Evolutionary conservation across 2,113 vertebrate genomes (phyloP), one percentile per base, ranked within the genome.

Genomic region (Nansenia antarctica): DNA sequence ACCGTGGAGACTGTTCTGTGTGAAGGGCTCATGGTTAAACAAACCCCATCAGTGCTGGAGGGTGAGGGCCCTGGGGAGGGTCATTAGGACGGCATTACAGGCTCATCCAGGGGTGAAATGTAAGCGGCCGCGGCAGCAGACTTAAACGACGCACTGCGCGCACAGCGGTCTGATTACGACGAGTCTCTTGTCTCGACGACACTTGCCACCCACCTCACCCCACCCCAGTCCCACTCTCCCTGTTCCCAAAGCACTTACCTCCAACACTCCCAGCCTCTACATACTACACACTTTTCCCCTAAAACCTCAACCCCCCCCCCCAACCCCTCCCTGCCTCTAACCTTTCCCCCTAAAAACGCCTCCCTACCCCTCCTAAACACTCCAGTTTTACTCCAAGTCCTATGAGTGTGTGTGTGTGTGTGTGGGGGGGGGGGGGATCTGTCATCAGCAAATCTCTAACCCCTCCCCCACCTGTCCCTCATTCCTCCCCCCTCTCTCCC

Each of bases 91-190:
- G 72, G 83, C 86, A 85, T 86, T 86, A 86, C 76, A 80, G 77
- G 77, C 82, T 88, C 87, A 88, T 89, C 79, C 87, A 82, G 84
- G 87, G 82, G 82, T 89, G 79, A 85, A 86, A 69, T 85, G 85
- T 89, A 87, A 85, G 82, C 80, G 3, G 6, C 18, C 18, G 1
- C 9, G 5, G 5, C 45, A n/a, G 15, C n/a, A 49, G 18, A 14
- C 15, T 20, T n/a, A 49, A 49, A 42, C 1, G 3, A 3, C 3
- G 12, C 18, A 15, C 20, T 49, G 14, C 14, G 18, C 39, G 18
- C 45, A 42, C 39, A 42, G 39, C 39, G 12, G 18, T 42, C 1
- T 42, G 39, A 15, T 11, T 42, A 18, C 18, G 14, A 42, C n/a
- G n/a, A n/a, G n/a, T n/a, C n/a, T n/a, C n/a, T 14, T 42, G 39